Percentiles rank a stretch among this genome's conserved stretches.
Conservation (phyloP, 2,113 vertebrate species). For the Oncorhynchus keta region DNA sequence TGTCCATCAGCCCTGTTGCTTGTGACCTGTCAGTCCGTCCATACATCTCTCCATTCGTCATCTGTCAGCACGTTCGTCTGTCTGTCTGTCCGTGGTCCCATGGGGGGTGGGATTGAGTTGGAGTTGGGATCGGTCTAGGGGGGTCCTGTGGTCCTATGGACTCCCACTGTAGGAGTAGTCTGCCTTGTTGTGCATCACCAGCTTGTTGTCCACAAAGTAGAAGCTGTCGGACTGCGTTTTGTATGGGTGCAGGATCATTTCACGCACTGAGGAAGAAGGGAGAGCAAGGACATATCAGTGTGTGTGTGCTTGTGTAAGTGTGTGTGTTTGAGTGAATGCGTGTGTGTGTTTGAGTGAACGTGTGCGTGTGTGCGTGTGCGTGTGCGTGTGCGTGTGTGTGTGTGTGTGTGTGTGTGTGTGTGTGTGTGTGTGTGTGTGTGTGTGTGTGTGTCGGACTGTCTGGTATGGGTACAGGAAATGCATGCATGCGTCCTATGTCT, state of each 20-base stretch:
- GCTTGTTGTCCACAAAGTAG: constrained; percentile 98
- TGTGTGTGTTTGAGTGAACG: no score
- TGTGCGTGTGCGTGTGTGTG: no score
- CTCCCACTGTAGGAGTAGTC: constrained; percentile 97
- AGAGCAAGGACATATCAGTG: not conserved
- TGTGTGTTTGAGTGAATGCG: no score
- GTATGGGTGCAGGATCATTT: constrained; percentile 94
- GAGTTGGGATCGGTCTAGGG: constrained; percentile 21
- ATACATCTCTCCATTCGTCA: no score
- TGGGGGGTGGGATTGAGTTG: constrained; percentile 30
- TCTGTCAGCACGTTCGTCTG: constrained; percentile 35
- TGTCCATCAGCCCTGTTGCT: constrained; percentile 22
- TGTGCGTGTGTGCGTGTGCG: no score
- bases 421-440: no score
- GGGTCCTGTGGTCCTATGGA: constrained; percentile 68
- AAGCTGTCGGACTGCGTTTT: constrained; percentile 99
- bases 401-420: not conserved
- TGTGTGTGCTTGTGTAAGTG: not conserved
- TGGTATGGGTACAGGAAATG: not conserved
- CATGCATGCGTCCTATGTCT: not conserved
- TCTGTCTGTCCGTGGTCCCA: constrained; percentile 51
- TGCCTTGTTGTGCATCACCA: constrained; percentile 99
- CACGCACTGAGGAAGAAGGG: constrained; percentile 78
- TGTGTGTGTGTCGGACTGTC: no score
- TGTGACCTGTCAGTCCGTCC: constrained; percentile 48